Conservation (phyloP, 2,888 invertebrate species). For the Yponomeuta plumbellus region DNA sequence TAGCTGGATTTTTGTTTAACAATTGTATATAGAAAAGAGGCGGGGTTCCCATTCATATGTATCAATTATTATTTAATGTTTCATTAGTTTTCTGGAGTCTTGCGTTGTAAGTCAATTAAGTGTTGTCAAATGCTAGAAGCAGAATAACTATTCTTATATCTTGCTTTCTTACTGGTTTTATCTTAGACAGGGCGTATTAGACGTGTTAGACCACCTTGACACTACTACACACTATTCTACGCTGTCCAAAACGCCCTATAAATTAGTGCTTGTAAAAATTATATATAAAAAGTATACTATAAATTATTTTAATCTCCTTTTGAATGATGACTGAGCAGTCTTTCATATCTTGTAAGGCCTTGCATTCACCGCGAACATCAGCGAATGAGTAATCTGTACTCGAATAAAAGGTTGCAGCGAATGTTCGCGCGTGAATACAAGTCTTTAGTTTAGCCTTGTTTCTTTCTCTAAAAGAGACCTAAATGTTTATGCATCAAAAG, state of each 20-base stretch:
- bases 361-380: neutral
- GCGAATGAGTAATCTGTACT: neutral
- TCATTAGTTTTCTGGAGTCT: too few relatives aligned
- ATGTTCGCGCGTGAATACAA: neutral
- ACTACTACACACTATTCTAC: too few relatives aligned
- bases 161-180: too few relatives aligned
- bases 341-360: neutral
- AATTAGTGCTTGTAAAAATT: neutral
- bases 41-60: too few relatives aligned
- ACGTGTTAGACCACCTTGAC: too few relatives aligned
- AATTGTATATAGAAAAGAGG: neutral
- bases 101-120: too few relatives aligned
- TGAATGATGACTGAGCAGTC: neutral
- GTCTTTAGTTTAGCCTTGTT: neutral
- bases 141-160: too few relatives aligned
- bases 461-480: conserved; percentile 7
- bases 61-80: too few relatives aligned
- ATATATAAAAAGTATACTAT: neutral
- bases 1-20: neutral
- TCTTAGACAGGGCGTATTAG: too few relatives aligned
- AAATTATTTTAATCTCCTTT: neutral
- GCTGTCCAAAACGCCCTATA: too few relatives aligned
- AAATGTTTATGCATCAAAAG: neutral
- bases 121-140: too few relatives aligned
- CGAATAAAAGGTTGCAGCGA: neutral